Conservation (phyloP, 2,888 invertebrate species). For the Homarus gammarus region DNA sequence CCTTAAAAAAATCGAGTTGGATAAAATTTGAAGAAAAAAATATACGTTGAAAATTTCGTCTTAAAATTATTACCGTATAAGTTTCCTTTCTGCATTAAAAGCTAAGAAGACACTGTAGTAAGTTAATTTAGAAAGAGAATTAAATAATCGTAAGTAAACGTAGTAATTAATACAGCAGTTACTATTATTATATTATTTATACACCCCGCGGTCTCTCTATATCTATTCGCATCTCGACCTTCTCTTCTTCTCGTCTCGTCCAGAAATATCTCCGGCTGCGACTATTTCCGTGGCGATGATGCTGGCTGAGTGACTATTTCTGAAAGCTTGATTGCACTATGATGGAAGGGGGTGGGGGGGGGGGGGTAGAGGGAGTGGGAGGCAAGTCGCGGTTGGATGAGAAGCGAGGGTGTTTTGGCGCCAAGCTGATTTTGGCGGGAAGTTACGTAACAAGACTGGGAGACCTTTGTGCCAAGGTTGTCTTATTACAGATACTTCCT, state of each 20-base stretch:
- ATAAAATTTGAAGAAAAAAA: too few relatives aligned
- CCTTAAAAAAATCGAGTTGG: too few relatives aligned
- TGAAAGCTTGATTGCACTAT: neutral
- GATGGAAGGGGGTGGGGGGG: neutral
- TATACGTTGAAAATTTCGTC: too few relatives aligned
- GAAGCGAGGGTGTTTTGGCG: slow-evolving; percentile 15
- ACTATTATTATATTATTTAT: too few relatives aligned
- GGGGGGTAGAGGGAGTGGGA: neutral
- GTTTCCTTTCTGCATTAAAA: too few relatives aligned
- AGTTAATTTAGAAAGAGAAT: too few relatives aligned
- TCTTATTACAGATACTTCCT: neutral
- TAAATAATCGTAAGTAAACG: too few relatives aligned
- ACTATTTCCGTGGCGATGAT: slow-evolving; percentile 29
- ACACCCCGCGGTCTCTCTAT: too few relatives aligned
- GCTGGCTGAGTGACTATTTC: slow-evolving; percentile 26
- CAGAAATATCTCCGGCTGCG: neutral
- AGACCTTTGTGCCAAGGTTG: slow-evolving; percentile 23
- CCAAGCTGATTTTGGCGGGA: neutral
- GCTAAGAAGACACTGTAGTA: too few relatives aligned
- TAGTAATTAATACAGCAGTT: too few relatives aligned
- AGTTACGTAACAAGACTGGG: neutral
- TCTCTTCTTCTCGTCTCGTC: neutral
- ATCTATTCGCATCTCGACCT: neutral
- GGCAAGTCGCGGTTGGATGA: neutral
- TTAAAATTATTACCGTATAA: too few relatives aligned